Base-by-base conservation (phyloP, 2,797 vertebrate species). In the Hapalemur alaotrensis region DNA sequence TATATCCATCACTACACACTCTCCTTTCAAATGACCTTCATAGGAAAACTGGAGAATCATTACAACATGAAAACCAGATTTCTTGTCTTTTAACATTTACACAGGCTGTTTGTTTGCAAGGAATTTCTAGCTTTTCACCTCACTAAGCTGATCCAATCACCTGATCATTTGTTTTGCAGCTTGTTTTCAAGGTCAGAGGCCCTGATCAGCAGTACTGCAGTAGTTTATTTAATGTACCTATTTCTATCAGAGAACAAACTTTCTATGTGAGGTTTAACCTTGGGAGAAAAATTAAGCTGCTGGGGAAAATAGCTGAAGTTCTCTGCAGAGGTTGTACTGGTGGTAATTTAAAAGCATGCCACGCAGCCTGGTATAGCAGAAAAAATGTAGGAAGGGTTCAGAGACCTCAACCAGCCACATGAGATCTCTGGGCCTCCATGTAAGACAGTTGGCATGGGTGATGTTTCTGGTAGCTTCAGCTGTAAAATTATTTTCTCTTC, bases 211-310 rank as follows among this genome's bases (percentile, higher is more conserved):
- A 43, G 35, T 59, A 75, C 38, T 65, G 57, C 67, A 28, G 61
- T 32, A 57, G n/a, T 80, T 79, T 70, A 87, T 73, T 87, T 82
- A 89, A 48, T 52, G 63, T 41, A 57, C 70, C 50, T 79, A 22
- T 78, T 96, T 63, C 91, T 95, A 76, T 79, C 86, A 46, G 18
- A 96, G 80, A 95, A 91, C 67, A 90, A 96, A 92, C 93, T 57
- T 91, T 79, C 85, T 69, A 43, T 43, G 25, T 82, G 61, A 83
- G 76, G 11, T 73, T 95, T 96, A 93, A 93, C 81, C 85, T 96
- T 95, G 85, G 57, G 54, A 82, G 79, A 88, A 96, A 95, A 96
- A 65, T 78, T 30, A 84, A 87, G 72, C 22, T 89, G 48, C 87
- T 84, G 32, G n/a, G 50, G n/a, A 41, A 93, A 90, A 88, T 22